Evolutionary conservation across 2,888 invertebrate species (phyloP).

Genomic region (Himalopsyche japonica): DNA sequence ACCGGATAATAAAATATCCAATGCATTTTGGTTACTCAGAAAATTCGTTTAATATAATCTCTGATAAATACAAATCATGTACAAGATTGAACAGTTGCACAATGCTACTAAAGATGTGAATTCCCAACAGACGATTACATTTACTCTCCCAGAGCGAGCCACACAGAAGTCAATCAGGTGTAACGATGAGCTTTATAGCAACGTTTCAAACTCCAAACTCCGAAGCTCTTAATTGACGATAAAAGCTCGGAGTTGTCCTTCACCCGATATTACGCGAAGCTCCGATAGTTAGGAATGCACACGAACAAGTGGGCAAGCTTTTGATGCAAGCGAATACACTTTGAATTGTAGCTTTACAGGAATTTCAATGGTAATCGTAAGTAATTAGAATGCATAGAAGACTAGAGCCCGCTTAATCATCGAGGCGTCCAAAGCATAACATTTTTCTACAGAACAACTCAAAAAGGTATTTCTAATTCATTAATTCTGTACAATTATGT

Average conservation of each 20-base stretch:
- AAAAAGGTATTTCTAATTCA: no score
- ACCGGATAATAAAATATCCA: no score
- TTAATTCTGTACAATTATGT: no score
- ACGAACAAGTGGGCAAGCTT: neutral
- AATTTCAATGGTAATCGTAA: neutral
- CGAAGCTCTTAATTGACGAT: conserved; percentile 32
- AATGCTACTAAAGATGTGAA: neutral
- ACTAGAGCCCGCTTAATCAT: neutral
- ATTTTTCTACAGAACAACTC: no score
- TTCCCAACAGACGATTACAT: neutral
- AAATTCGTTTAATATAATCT: no score
- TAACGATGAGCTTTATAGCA: conserved; percentile 23
- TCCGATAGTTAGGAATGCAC: conserved; percentile 3
- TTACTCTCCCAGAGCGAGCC: conserved; percentile 10
- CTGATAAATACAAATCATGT: neutral
- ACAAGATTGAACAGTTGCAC: neutral
- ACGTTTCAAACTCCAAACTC: conserved; percentile 15
- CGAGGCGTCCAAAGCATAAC: no score
- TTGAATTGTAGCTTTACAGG: conserved; percentile 5
- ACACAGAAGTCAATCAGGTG: conserved; percentile 31
- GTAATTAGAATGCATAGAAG: neutral
- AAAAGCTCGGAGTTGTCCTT: conserved; percentile 22
- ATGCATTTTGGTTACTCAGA: no score
- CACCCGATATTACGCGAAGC: neutral
- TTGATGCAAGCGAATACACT: neutral